Evolutionary conservation across 2,888 invertebrate species (phyloP).

Genomic region (Patella depressa): DNA sequence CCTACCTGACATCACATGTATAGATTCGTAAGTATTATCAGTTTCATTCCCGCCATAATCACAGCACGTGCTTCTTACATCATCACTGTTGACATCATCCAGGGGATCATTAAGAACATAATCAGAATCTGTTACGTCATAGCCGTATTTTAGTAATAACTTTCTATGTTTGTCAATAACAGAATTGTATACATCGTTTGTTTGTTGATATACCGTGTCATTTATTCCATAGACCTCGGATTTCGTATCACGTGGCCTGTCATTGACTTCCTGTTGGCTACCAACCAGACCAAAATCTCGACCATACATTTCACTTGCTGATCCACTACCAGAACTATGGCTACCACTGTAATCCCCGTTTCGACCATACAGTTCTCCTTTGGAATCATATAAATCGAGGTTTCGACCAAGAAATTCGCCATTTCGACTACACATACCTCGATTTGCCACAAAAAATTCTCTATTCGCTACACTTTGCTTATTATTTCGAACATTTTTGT

Average conservation of each 20-base stretch:
- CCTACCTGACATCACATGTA: background rate
- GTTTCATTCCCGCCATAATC: constrained; percentile 6
- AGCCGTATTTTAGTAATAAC: background rate
- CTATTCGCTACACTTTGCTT: background rate
- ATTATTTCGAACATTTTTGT: background rate
- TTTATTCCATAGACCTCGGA: background rate
- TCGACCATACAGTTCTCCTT: background rate
- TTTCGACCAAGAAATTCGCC: background rate
- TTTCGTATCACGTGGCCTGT: background rate
- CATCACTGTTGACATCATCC: background rate
- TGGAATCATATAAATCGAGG: too few relatives aligned
- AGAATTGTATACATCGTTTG: background rate
- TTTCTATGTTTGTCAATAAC: background rate
- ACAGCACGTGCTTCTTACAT: background rate
- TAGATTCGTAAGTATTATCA: constrained; percentile 4
- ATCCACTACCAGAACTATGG: background rate
- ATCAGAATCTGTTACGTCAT: background rate
- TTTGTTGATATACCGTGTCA: background rate
- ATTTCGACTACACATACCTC: background rate
- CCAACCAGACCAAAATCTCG: background rate
- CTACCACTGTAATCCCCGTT: background rate
- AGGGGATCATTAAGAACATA: background rate
- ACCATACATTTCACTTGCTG: background rate
- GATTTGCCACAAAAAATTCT: background rate
- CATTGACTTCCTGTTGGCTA: background rate